phyloP scores from a whole-genome alignment of 2,113 vertebrate genomes.

The Bungarus multicinctus region DNA sequence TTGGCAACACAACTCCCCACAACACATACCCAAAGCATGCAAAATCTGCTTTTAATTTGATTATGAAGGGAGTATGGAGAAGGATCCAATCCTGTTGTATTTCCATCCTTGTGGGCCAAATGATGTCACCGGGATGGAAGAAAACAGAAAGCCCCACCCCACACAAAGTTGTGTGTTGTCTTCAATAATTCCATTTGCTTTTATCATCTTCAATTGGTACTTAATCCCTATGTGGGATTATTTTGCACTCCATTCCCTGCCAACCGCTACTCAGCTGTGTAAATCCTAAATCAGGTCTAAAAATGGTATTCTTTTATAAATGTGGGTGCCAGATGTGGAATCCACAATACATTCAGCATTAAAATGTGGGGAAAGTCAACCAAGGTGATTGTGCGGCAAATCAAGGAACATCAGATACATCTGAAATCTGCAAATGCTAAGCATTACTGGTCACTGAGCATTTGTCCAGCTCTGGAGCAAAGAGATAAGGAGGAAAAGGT shows the following conservation, averaged over 20 bases:
- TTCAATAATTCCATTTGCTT: neutral
- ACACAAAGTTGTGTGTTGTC: neutral
- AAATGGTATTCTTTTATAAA: neutral
- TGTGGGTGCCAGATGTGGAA: neutral
- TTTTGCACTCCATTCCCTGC: neutral
- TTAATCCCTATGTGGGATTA: neutral
- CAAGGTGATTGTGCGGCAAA: neutral
- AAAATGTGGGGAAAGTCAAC: neutral
- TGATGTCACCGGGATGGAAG: neutral
- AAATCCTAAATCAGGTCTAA: neutral
- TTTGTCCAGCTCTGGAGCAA: slow-evolving; percentile 10
- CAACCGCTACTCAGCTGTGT: neutral
- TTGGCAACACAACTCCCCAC: neutral
- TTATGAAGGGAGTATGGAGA: neutral
- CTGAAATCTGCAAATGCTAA: slow-evolving; percentile 2
- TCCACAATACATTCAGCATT: neutral
- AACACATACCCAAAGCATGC: neutral
- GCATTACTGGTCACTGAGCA: neutral
- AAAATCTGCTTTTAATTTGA: neutral
- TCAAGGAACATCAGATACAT: neutral
- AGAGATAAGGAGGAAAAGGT: slow-evolving; percentile 15
- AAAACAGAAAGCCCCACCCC: neutral
- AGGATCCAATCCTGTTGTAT: neutral
- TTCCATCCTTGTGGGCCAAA: neutral
- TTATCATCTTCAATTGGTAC: neutral